Conservation (phyloP, 2,113 vertebrate species). For the Ictidomys tridecemlineatus region DNA sequence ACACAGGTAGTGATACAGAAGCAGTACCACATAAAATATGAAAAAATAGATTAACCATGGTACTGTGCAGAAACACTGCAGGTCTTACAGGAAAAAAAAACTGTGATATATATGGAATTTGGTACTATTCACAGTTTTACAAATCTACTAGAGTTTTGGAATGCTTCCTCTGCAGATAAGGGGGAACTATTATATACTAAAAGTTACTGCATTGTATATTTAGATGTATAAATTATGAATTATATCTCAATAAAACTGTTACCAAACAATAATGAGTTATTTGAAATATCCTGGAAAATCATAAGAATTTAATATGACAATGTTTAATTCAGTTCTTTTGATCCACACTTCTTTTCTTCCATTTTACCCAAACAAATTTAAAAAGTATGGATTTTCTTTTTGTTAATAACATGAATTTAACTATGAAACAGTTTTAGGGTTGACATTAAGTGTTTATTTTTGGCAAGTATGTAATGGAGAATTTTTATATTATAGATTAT, state of each 20-base stretch:
- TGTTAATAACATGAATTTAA: conserved; percentile 37
- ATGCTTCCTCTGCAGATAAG: not conserved
- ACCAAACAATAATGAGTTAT: not conserved
- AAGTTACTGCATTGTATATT: not conserved
- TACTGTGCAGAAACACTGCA: not conserved
- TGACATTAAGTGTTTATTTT: not conserved
- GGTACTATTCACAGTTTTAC: not conserved
- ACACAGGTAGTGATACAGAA: not conserved
- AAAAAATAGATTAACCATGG: not conserved
- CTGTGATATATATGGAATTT: not conserved
- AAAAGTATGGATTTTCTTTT: not conserved
- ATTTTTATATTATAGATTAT: not conserved
- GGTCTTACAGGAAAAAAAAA: not conserved
- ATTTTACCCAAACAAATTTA: not conserved
- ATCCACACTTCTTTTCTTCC: not conserved
- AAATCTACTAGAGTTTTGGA: not conserved
- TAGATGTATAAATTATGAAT: not conserved
- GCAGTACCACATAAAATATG: not conserved
- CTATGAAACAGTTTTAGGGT: not conserved
- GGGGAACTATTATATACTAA: not conserved
- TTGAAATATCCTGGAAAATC: not conserved
- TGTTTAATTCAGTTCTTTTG: not conserved
- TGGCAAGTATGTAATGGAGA: not conserved
- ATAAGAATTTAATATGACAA: not conserved
- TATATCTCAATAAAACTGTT: not conserved